Evolutionary conservation across 2,797 vertebrate genomes (phyloP), one percentile per base, ranked within the genome.

Genomic region (Sylvilagus floridanus): DNA sequence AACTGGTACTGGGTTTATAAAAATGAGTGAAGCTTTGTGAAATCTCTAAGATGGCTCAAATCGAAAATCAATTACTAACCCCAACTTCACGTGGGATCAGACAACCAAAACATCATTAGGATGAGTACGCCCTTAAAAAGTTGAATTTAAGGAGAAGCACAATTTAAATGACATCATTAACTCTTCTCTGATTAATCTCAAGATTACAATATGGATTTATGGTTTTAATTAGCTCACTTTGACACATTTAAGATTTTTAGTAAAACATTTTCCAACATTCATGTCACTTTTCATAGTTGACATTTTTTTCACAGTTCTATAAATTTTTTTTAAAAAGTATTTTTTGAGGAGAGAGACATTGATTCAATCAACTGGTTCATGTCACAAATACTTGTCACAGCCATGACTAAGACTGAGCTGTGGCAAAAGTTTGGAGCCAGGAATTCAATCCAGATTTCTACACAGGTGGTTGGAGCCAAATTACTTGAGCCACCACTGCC

Each of bases 281-380:
- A 42, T 63, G 22, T 52, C 17, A 83, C 5, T 93, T 62, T 69
- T 65, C 12, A 17, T 52, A 28, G 24, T 68, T 86, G 37, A 60
- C 6, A 78, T 37, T 84, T 93, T 93, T 73, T 10, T 95, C 77
- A 68, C 54, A 52, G 47, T 73, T 93, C 28, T 71, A 19, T 76
- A 76, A 72, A 60, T 13, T 83, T 47, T 65, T 37, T 47, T 47
- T 10, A 10, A 57, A 57, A 57, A 57, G 16, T 21, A 57, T 17
- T 57, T 57, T 6, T 57, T 16, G 13, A 57, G 54, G 54, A 57
- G 54, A 21, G 19, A 57, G 19, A 57, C 54, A 57, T 9, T 47
- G 19, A 57, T 16, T 57, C 54, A 57, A 57, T 57, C 54, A 57
- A 57, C 19, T 16, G 54, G 19, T 57, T 21, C 19, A 47, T 47